Conservation (phyloP, 2,797 vertebrate genomes). For the Esox masquinongy region DNA sequence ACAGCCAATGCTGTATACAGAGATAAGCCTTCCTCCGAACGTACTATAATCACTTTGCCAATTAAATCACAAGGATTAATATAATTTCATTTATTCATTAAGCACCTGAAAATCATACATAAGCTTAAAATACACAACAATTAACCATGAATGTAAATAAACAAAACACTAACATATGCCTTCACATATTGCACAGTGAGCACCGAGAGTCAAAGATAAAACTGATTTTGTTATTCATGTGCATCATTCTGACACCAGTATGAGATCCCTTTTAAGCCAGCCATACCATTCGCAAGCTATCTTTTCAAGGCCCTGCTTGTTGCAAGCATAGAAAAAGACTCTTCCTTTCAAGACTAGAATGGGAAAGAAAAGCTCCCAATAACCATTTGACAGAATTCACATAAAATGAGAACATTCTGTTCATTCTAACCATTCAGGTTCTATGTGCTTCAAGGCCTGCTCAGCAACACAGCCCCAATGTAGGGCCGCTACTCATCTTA, state of each 20-base stretch:
- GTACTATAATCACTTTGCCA: constrained; percentile 8
- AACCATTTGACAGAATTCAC: background rate
- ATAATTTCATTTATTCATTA: background rate
- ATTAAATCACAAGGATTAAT: constrained; percentile 30
- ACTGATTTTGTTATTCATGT: background rate
- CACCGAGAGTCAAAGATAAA: background rate
- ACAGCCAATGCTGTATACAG: constrained; percentile 13
- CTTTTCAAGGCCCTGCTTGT: background rate
- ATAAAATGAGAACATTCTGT: background rate
- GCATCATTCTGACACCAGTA: too few relatives aligned
- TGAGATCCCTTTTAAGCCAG: too few relatives aligned
- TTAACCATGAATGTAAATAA: background rate
- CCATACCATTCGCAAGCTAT: too few relatives aligned
- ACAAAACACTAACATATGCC: background rate
- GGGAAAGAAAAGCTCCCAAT: too few relatives aligned
- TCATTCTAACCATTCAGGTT: background rate
- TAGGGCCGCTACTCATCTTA: background rate
- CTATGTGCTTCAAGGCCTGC: background rate
- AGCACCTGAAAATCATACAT: background rate
- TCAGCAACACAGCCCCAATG: background rate
- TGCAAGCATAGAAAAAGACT: background rate
- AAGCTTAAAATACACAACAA: background rate
- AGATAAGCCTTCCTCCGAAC: constrained; percentile 18
- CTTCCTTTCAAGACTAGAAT: background rate
- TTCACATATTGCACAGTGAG: background rate